Base-by-base conservation (phyloP, 1,140 invertebrate genomes). In the Adoxophyes honmai region DNA sequence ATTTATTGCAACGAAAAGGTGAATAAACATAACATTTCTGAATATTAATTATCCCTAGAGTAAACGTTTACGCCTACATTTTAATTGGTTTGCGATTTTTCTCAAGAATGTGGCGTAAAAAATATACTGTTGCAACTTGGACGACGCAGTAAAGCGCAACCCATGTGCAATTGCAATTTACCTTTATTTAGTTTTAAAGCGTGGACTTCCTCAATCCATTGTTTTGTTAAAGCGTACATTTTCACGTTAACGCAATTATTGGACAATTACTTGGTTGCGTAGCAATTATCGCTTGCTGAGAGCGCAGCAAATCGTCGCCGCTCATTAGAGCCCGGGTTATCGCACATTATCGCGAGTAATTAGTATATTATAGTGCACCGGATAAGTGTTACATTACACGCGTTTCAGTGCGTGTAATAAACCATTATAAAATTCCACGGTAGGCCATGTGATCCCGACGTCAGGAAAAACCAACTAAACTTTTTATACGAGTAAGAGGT, bases 161-260 rank as follows among this genome's bases (percentile, higher is more conserved):
- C 18, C 16, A 55, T 33, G 10, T 55, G 28, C 53, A 55, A 58
- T 38, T 55, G 11, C 53, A 55, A 58, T 38, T 59, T 55, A 52
- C 59, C 42, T 60, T 58, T 53, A 37, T 63, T 55, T 37, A 28
- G 18, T 55, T 28, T 55, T 55, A 7, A 55, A 38, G 37, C 18
- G 37, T 69, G 64, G 65, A 75, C 68, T 75, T 75, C 65, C 74
- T 66, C 57, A 55, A 73, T 70, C 79, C 63, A 81, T 87, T 87
- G 82, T 87, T 84, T 56, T 75, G 65, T 83, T 79, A 76, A 85
- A 83, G 70, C 82, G 80, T 88, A 65, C 62, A 79, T 77, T 85
- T 85, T 81, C 78, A 79, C 79, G 73, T 85, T 83, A 86, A 75
- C 78, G 81, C 79, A 86, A 86, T 87, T 86, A 87, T 81, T 79